Conservation (phyloP, 2,888 invertebrate genomes). For the Rhopalosiphum nymphaeae region DNA sequence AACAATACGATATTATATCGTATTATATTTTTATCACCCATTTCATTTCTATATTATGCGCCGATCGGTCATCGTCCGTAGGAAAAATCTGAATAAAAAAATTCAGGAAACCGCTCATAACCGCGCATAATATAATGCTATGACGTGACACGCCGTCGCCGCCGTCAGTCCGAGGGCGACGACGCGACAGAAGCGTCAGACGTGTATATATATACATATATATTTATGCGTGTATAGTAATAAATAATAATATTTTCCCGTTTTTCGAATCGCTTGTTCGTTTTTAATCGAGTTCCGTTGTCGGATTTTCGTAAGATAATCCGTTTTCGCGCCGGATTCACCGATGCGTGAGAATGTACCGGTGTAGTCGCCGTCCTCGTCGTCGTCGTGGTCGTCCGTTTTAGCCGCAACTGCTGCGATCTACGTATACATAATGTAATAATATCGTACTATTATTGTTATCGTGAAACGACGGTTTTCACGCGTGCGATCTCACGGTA, state of each 20-base stretch:
- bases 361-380: not conserved
- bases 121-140: not conserved
- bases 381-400: not conserved
- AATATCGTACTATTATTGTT: not conserved
- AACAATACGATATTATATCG: not conserved
- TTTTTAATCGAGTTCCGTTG: conserved; percentile 25
- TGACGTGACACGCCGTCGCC: not conserved
- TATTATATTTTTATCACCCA: not conserved
- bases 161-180: not conserved
- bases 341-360: not conserved
- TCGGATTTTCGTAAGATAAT: conserved; percentile 12
- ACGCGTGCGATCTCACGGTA: not conserved
- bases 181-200: not conserved
- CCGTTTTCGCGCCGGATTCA: conserved; percentile 9
- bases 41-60: not conserved
- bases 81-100: not conserved
- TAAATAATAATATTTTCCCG: not conserved
- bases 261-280: not conserved
- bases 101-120: not conserved
- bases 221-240: not conserved
- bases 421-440: not conserved
- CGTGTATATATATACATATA: not conserved
- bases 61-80: not conserved
- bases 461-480: conserved; percentile 17
- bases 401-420: not conserved